Base-by-base conservation (phyloP, 2,888 invertebrate species). In the Cantharis flavilabris region DNA sequence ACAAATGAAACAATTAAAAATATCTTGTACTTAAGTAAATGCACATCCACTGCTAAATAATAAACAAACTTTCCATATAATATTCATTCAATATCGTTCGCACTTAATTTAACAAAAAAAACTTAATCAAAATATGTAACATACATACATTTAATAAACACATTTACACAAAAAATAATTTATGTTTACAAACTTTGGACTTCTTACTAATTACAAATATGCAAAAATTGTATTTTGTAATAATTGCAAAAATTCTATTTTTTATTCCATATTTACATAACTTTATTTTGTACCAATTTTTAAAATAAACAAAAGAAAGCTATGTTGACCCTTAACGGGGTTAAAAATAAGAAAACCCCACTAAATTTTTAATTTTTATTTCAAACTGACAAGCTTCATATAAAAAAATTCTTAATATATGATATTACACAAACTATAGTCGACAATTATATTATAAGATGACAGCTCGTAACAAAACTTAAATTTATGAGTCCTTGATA, bases 1-100 rank as follows among this genome's bases (percentile, higher is more conserved):
- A 80, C 78, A 76, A 74, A 69, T 75, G 79, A 82, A 83, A 83
- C 82, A 84, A 82, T 84, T 83, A 83, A 85, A 84, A 83, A 83
- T 83, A 84, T 83, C 77, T 83, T 83, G 83, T 82, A 82, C 82
- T 82, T 81, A 83, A 82, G 80, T 79, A 80, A 80, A 80, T 75
- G 76, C 74, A 80, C 80, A 80, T 80, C 80, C 81, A 81, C 81
- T 78, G 78, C 28, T 64, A 76, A 76, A 75, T 49, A 70, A 33
- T 72, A 69, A 62, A 72, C 18, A 63, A 49, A 49, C 49, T 49
- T n/a, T 49, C 49, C 49, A 49, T 49, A 49, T 49, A 49, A 49
- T 69, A 71, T 70, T 77, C 71, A 30, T 70, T 69, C 64, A 26
- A 71, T 70, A 26, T 70, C 62, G 69, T 70, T 72, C 73, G 71